A percentile compares a stretch with the other conserved stretches of the same genome.
These are phyloP conservation scores for Abramis brama DNA, from an alignment of 2,113 vertebrate species.

Conservation along the genomic window DNA sequence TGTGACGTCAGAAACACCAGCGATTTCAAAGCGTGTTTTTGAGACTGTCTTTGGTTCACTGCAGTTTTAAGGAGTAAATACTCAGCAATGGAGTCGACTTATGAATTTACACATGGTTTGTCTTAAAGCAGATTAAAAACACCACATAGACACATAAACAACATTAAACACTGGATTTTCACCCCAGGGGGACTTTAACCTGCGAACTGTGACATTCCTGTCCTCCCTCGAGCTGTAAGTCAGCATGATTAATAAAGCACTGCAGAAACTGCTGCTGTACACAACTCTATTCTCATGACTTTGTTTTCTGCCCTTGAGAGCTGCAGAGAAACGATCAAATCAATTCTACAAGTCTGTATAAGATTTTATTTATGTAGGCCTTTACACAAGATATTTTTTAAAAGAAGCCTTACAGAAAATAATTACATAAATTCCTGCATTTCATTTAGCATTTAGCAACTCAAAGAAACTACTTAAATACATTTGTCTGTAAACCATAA, in stretches of 20 bases:
- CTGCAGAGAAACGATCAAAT: slow-evolving; percentile 28
- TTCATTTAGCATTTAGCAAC: neutral
- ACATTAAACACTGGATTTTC: no score
- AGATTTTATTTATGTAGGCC: neutral
- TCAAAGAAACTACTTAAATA: neutral
- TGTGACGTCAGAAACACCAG: no score
- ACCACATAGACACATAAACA: no score
- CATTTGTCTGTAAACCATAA: neutral
- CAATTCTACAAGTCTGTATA: neutral
- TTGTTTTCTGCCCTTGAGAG: slow-evolving; percentile 42
- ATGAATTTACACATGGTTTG: no score
- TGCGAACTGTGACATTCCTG: neutral
- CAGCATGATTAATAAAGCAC: neutral
- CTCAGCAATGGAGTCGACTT: no score
- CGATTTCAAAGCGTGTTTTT: no score
- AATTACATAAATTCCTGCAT: neutral
- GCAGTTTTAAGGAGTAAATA: no score
- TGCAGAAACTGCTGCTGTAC: slow-evolving; percentile 27
- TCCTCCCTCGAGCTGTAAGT: neutral
- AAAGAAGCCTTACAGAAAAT: neutral
- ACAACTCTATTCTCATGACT: slow-evolving; percentile 8
- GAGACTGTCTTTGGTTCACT: no score
- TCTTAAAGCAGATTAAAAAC: no score
- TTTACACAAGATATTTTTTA: neutral
- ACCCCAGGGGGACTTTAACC: no score